Evolutionary conservation across 2,888 invertebrate species (phyloP).

Genomic region (Cryptocheilus praepositus): DNA sequence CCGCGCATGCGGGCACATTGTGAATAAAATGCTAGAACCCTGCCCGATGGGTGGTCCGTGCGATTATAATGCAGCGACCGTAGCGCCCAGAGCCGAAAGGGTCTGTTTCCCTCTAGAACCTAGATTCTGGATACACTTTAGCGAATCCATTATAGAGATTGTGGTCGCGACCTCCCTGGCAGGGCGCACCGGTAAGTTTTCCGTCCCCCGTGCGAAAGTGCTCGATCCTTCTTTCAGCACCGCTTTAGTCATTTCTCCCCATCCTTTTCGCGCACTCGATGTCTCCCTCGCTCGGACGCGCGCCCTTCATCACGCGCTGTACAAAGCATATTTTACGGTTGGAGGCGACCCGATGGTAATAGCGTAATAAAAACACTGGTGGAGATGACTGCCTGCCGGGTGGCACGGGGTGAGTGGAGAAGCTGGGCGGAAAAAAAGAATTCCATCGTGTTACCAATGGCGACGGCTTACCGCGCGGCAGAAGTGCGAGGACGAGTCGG

Average conservation of each 20-base stretch:
- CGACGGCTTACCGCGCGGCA: conserved; percentile 36
- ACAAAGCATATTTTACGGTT: conserved; percentile 58
- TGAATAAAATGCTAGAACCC: conserved; percentile 44
- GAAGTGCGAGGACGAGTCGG: conserved; percentile 33
- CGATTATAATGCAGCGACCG: conserved; percentile 55
- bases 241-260: conserved; percentile 4
- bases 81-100: conserved; percentile 48
- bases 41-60: conserved; percentile 13
- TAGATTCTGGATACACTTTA: conserved; percentile 65
- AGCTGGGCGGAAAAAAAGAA: conserved; percentile 25
- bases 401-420: conserved; percentile 21
- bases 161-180: conserved; percentile 64
- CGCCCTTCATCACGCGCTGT: conserved; percentile 43
- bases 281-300: conserved; percentile 33
- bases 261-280: conserved; percentile 11
- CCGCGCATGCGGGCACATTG: conserved; percentile 47
- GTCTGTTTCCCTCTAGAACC: conserved; percentile 40
- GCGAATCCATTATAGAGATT: conserved; percentile 73
- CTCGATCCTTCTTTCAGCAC: conserved; percentile 46
- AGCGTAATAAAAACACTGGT: conserved; percentile 61
- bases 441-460: conserved; percentile 50
- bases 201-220: conserved; percentile 45
- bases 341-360: conserved; percentile 53
- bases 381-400: conserved; percentile 54
- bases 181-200: conserved; percentile 52